Base-by-base conservation (phyloP, 2,888 invertebrate genomes). In the Ephialtes manifestator region DNA sequence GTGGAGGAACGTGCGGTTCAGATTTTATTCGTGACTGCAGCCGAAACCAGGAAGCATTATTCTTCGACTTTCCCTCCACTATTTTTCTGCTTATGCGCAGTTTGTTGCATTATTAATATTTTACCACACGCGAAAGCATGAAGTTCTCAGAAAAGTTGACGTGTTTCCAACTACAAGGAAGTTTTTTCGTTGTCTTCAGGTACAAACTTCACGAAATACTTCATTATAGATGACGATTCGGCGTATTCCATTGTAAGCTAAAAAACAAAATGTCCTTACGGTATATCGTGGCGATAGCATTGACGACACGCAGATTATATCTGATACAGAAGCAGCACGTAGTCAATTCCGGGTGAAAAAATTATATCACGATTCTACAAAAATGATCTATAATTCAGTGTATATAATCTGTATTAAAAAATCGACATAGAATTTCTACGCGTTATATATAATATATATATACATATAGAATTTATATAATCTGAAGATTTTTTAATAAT, bases 51-150 rank as follows among this genome's bases (percentile, higher is more conserved):
- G 51, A 70, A 70, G 51, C 8, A 31, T 48, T 71, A 18, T 74
- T 18, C 75, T 48, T 35, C 58, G 77, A 48, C 43, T 77, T 67
- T 55, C 53, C n/a, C 67, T 46, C 15, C 15, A 2, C 15, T 48
- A 3, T 58, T 39, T 39, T 24, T 18, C 7, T 31, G 28, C n/a
- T 75, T 20, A 55, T 43, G 60, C 78, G 70, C 51, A 79, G 51
- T 51, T 63, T 18, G 51, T 70, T 60, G 20, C 20, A 24, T 15
- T 13, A 70, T 79, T 63, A 79, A 71, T 79, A 79, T 79, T 79
- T 48, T 39, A 63, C n/a, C 39, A 51, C 58, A 58, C 35, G 60
- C 7, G 13, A 71, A 24, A n/a, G 60, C 60, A 51, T 79, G 2
- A 39, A 35, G 35, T 71, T 79, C 70, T 60, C 39, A 28, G 70